Evolutionary conservation across 2,113 vertebrate species (phyloP).

Genomic region (Tragulus kanchil): DNA sequence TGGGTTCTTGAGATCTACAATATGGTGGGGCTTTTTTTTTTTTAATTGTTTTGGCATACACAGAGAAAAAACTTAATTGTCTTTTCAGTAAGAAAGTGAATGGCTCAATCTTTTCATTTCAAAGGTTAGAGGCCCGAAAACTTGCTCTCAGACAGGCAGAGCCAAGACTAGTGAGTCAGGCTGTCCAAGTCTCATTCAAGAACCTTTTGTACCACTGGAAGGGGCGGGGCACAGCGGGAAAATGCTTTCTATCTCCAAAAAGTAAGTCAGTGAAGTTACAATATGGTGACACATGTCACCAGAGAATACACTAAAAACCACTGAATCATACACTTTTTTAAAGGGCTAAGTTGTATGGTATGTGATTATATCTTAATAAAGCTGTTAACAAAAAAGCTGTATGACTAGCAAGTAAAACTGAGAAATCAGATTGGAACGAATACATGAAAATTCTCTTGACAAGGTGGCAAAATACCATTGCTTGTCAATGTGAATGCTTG

Average conservation of each 20-base stretch:
- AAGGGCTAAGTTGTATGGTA: neutral
- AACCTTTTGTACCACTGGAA: neutral
- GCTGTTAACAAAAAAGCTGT: neutral
- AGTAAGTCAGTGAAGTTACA: conserved; percentile 24
- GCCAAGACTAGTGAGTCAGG: neutral
- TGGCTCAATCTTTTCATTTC: conserved; percentile 53
- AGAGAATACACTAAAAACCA: neutral
- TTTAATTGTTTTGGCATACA: neutral
- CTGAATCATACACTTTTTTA: neutral
- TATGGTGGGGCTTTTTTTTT: neutral
- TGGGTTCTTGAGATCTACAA: neutral
- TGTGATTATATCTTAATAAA: neutral
- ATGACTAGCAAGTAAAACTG: conserved; percentile 3
- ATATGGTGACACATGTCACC: neutral
- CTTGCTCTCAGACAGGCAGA: neutral
- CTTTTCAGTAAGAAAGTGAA: conserved; percentile 51
- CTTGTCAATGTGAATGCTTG: neutral
- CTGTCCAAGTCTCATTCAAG: neutral
- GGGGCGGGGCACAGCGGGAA: too few species aligned
- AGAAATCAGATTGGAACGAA: neutral
- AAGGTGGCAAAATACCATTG: neutral
- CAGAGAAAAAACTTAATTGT: conserved; percentile 27
- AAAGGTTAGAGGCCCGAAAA: conserved; percentile 50
- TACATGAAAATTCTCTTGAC: neutral
- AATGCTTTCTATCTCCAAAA: conserved; percentile 38